phyloP scores from a whole-genome alignment of 2,113 vertebrate species.

The Cochlearius cochlearius region DNA sequence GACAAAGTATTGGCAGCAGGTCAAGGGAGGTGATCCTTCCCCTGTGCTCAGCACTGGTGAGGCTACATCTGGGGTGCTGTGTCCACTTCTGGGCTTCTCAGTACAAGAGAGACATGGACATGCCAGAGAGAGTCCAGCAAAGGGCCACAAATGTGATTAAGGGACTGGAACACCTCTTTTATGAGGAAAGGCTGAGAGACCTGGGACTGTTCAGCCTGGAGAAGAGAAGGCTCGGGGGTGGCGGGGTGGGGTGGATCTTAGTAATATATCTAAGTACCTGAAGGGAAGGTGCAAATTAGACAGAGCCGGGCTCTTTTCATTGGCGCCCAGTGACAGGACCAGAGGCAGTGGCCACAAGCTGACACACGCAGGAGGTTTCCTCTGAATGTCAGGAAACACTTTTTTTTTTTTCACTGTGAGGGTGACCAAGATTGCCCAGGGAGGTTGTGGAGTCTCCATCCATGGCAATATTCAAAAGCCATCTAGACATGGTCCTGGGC shows the following conservation, averaged over 20 bases:
- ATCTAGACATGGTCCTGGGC: neutral
- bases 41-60: neutral
- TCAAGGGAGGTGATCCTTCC: neutral
- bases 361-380: neutral
- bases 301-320: neutral
- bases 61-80: neutral
- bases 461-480: neutral
- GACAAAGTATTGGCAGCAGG: neutral
- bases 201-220: neutral
- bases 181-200: neutral
- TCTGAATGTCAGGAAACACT: neutral
- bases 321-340: neutral
- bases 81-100: neutral
- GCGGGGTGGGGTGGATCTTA: neutral
- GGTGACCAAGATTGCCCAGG: neutral
- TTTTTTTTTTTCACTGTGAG: neutral
- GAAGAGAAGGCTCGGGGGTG: neutral
- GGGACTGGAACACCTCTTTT: neutral
- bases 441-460: neutral
- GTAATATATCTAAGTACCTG: neutral
- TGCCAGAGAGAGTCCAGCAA: neutral
- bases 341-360: neutral
- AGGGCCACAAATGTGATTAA: neutral
- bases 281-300: neutral
- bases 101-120: neutral